Evolutionary conservation across 2,113 vertebrate species (phyloP).

Genomic region (Hippocampus guttulatus): DNA sequence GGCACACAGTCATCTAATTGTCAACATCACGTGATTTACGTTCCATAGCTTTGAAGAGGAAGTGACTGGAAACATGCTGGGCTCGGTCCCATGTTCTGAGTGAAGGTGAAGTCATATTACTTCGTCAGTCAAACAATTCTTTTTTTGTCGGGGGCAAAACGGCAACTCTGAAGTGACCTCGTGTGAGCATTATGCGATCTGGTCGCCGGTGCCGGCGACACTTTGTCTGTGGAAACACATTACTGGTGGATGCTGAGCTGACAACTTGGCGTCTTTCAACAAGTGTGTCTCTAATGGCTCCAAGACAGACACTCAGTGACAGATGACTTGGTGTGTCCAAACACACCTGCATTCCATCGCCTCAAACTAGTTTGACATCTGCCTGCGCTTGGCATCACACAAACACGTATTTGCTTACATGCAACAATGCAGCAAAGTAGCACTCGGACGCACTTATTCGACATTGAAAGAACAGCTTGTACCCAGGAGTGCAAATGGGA

Average conservation of each 20-base stretch:
- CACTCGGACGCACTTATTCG: constrained; percentile 40
- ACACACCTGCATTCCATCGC: constrained; percentile 56
- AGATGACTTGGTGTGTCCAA: constrained; percentile 51
- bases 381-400: constrained; percentile 46
- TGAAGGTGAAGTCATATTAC: constrained; percentile 47
- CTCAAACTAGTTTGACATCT: constrained; percentile 67
- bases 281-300: constrained; percentile 60
- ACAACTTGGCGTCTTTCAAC: constrained; percentile 62
- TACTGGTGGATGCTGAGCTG: constrained; percentile 58
- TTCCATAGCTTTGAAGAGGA: constrained; percentile 46
- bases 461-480: constrained; percentile 25
- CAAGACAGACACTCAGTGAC: constrained; percentile 53
- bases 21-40: constrained; percentile 48
- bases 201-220: constrained; percentile 38
- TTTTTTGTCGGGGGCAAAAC: constrained; percentile 13
- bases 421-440: constrained; percentile 51
- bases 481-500: constrained; percentile 7
- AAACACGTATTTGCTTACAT: constrained; percentile 52
- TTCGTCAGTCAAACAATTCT: constrained; percentile 33
- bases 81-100: constrained; percentile 27
- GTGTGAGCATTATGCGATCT: constrained; percentile 43
- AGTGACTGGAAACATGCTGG: constrained; percentile 12
- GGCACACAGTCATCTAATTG: constrained; percentile 26
- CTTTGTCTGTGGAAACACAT: constrained; percentile 46
- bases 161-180: constrained; percentile 11